phyloP scores from a whole-genome alignment of 2,113 vertebrate species.

The Cyrtonyx montezumae region DNA sequence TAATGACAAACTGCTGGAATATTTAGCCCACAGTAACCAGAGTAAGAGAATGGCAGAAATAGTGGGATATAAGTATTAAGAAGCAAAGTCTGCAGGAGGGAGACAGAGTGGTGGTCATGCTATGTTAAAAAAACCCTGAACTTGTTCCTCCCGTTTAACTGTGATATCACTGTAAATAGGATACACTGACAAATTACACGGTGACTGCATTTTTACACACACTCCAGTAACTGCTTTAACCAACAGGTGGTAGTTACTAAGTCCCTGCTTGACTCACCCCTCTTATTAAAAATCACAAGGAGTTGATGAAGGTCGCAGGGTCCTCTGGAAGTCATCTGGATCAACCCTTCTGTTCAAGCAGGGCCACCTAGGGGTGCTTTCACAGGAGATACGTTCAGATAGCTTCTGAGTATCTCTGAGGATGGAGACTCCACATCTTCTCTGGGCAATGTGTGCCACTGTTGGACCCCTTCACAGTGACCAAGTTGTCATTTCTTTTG shows the following conservation, averaged over 20 bases:
- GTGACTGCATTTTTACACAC: background rate
- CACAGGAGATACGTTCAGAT: background rate
- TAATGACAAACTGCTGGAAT: background rate
- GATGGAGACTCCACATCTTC: background rate
- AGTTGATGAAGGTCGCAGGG: background rate
- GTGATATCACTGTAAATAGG: background rate
- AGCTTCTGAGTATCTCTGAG: background rate
- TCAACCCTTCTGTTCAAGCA: background rate
- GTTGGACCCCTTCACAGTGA: background rate
- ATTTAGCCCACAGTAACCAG: background rate
- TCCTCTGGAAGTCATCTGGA: background rate
- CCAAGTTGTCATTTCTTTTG: background rate
- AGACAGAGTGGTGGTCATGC: background rate
- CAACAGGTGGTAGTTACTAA: background rate
- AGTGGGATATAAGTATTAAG: background rate
- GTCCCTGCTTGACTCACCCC: background rate
- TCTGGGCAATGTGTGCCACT: background rate
- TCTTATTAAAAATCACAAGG: background rate
- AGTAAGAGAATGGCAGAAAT: background rate
- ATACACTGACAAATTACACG: background rate
- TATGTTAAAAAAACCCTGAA: rapidly evolving
- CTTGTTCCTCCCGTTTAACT: background rate
- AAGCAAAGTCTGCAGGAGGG: background rate
- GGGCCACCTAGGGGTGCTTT: rapidly evolving
- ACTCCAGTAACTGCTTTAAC: background rate